phyloP scores from a whole-genome alignment of 2,888 invertebrate genomes.

The Ophioninae sp. region DNA sequence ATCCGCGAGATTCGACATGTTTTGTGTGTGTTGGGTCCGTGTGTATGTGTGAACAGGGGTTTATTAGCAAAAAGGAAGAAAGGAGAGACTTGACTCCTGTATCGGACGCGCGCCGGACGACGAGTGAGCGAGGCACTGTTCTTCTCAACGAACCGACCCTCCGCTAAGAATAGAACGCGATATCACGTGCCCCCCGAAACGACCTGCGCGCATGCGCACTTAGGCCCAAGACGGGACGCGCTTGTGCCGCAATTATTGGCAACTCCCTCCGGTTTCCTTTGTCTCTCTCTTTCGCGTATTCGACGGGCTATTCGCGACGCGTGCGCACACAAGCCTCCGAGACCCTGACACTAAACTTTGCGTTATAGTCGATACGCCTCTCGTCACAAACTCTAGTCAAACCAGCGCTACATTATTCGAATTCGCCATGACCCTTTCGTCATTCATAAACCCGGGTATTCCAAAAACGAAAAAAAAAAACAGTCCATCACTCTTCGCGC shows the following conservation, averaged over 20 bases:
- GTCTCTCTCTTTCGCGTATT: conserved; percentile 15
- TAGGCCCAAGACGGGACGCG: conserved; percentile 39
- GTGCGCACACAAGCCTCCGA: conserved; percentile 33
- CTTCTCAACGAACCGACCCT: conserved; percentile 75
- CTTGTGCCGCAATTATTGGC: conserved; percentile 56
- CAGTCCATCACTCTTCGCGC: neutral
- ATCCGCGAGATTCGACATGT: conserved; percentile 84
- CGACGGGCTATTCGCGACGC: conserved; percentile 9
- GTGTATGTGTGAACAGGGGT: conserved; percentile 69
- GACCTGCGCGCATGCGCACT: conserved; percentile 72
- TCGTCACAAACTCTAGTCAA: conserved; percentile 66
- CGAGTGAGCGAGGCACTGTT: conserved; percentile 80
- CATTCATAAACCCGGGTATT: conserved; percentile 47
- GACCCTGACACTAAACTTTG: conserved; percentile 71
- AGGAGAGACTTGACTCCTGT: conserved; percentile 76
- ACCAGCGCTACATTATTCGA: conserved; percentile 51
- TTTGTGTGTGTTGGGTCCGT: conserved; percentile 71
- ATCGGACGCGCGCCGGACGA: conserved; percentile 84
- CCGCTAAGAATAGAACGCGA: conserved; percentile 79
- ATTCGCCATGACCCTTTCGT: neutral
- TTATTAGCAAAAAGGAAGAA: conserved; percentile 75
- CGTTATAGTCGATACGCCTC: conserved; percentile 56
- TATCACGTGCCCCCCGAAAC: conserved; percentile 72
- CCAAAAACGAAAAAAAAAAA: neutral
- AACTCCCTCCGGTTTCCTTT: conserved; percentile 43